Conservation (phyloP, 2,888 invertebrate genomes). For the Drosophila ochracea region DNA sequence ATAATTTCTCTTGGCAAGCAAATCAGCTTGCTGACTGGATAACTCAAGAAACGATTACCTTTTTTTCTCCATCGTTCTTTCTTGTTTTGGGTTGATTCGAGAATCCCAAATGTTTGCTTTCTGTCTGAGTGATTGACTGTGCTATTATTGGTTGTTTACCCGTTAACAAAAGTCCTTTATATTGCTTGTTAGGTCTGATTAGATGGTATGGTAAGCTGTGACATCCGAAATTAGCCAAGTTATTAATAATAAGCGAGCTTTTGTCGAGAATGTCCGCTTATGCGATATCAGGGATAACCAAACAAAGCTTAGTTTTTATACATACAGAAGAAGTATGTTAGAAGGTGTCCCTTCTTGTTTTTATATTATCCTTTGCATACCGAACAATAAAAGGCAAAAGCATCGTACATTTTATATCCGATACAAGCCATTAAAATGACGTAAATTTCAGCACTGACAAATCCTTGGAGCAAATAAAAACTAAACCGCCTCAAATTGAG, state of each 20-base stretch:
- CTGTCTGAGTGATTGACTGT: conserved; percentile 26
- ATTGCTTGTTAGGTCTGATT: conserved; percentile 50
- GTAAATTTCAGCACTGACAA: conserved; percentile 71
- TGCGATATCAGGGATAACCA: not conserved
- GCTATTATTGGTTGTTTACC: conserved; percentile 48
- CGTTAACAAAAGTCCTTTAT: conserved; percentile 45
- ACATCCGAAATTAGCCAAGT: conserved; percentile 27
- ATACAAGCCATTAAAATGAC: conserved; percentile 74
- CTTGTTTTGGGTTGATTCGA: conserved; percentile 55
- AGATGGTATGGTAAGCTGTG: not conserved
- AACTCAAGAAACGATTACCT: conserved; percentile 61
- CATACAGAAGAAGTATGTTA: not conserved
- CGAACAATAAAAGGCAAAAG: conserved; percentile 44
- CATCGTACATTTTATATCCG: conserved; percentile 56
- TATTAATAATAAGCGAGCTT: conserved; percentile 14
- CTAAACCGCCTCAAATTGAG: conserved; percentile 74
- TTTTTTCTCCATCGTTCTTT: conserved; percentile 19
- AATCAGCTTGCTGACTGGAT: conserved; percentile 34
- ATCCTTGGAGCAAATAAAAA: conserved; percentile 56
- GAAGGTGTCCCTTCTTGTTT: not conserved
- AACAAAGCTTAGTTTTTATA: not conserved
- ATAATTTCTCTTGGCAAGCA: conserved; percentile 60
- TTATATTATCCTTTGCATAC: conserved; percentile 1
- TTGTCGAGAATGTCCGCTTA: not conserved
- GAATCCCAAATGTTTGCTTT: conserved; percentile 59